A percentile compares a stretch with the other conserved stretches of the same genome.
Conservation (phyloP, 2,797 vertebrate genomes). For the Amphiprion clarkii region DNA sequence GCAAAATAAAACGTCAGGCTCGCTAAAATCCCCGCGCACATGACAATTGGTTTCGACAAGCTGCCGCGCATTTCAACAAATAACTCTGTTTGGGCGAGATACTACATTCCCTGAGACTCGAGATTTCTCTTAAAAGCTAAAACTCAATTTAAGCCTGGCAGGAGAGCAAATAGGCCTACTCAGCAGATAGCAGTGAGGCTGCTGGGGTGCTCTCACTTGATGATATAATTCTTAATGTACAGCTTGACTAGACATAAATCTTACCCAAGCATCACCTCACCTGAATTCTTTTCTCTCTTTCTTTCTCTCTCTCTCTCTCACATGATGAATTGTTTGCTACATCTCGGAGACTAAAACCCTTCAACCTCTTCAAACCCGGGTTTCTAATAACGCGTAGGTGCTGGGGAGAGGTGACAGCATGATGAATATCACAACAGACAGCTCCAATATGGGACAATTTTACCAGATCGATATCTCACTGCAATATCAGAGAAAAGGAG, state of each 20-base stretch:
- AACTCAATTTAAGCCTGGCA: constrained; percentile 80
- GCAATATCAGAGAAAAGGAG: constrained; percentile 99
- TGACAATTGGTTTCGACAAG: constrained; percentile 77
- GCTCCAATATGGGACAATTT: constrained; percentile 99
- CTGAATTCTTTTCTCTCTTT: constrained; percentile 78
- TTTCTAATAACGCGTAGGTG: constrained; percentile 99
- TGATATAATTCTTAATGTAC: constrained; percentile 90
- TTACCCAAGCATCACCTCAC: constrained; percentile 88
- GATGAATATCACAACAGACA: constrained; percentile 99
- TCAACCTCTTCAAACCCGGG: constrained; percentile 97
- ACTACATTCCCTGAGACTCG: constrained; percentile 70
- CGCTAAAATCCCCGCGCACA: constrained; percentile 55
- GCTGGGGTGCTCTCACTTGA: constrained; percentile 82
- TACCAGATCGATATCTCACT: constrained; percentile 99
- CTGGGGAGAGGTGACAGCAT: constrained; percentile 95
- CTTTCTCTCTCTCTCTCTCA: constrained; percentile 52
- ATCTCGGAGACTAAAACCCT: constrained; percentile 96
- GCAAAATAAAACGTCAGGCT: constrained; percentile 68
- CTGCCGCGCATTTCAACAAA: constrained; percentile 67
- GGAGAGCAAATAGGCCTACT: constrained; percentile 83
- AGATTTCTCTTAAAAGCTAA: constrained; percentile 80
- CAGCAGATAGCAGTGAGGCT: constrained; percentile 83
- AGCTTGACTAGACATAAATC: constrained; percentile 87
- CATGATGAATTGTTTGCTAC: constrained; percentile 97
- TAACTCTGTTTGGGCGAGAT: constrained; percentile 71